Base-by-base conservation (phyloP, 2,797 vertebrate species). In the Gallinago solitaria region DNA sequence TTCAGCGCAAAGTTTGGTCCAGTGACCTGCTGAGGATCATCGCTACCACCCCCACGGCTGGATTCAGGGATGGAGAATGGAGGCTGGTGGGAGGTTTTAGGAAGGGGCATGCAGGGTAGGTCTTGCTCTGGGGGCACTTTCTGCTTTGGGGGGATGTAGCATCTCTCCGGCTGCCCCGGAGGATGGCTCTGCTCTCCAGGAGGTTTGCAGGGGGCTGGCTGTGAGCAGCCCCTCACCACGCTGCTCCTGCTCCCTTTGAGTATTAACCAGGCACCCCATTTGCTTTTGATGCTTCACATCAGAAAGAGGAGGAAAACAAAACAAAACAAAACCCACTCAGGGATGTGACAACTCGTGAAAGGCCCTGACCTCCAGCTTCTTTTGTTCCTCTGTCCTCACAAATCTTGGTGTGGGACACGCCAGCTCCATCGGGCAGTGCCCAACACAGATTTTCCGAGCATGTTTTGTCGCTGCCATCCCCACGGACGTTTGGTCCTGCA, bases 121-220 rank as follows among this genome's bases (percentile, higher is more conserved):
- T 21, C 28, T 47, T 51, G 17, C 19, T 71, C 5, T 7, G 32
- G 48, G 51, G 18, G 3, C 13, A 30, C 17, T 48, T 65, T 48
- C 23, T 50, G 32, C 24, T 67, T 27, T 17, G 11, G 33, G 30
- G 19, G n/a, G 21, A 19, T 25, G 39, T 12, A 33, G 41, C 64
- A 16, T 30, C 39, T 54, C 3, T 0, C n/a, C 2, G 3, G 15
- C n/a, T 45, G 24, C 6, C 24, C 35, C 1, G 0, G 9, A 33
- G 50, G 28, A 70, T 23, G 13, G 41, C 27, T 80, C 5, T 18
- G 50, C 24, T 56, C 50, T 69, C 61, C 24, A 11, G 59, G 19
- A 37, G 56, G 32, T 75, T 43, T 37, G 61, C 48, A 61, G 51
- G 3, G 11, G 65, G 7, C n/a, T 15, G 16, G 30, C 19, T 39